A percentile compares a stretch with the other conserved stretches of the same genome.
phyloP scores from a whole-genome alignment of 1,140 invertebrate species.

The Belonocnema kinseyi region DNA sequence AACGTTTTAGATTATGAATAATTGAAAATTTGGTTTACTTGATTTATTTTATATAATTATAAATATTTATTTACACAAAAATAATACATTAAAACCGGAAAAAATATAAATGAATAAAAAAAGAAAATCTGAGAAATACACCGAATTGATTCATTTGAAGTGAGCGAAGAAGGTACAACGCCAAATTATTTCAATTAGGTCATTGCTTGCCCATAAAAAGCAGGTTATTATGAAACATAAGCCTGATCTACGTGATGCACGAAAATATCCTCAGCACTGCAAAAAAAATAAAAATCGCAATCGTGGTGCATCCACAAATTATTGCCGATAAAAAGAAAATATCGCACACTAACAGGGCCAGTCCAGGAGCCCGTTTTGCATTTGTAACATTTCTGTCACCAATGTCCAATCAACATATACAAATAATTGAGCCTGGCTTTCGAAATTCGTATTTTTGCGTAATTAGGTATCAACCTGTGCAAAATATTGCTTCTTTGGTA shows the following conservation, averaged over 20 bases:
- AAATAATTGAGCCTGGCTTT: slow-evolving; percentile 24
- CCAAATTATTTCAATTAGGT: slow-evolving; percentile 1
- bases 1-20: too few species aligned
- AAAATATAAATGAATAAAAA: not conserved
- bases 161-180: not conserved
- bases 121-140: too few species aligned
- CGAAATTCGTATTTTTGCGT: slow-evolving; percentile 22
- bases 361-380: not conserved
- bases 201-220: not conserved
- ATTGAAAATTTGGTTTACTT: too few species aligned
- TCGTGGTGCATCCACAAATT: slow-evolving; percentile 24
- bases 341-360: not conserved
- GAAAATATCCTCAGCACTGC: not conserved
- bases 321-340: slow-evolving; percentile 1
- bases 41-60: too few species aligned
- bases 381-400: not conserved
- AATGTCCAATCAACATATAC: slow-evolving; percentile 8
- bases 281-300: not conserved
- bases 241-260: not conserved
- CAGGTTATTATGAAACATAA: slow-evolving; percentile 8
- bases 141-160: not conserved
- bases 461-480: slow-evolving; percentile 17
- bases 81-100: not conserved
- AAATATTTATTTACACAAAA: not conserved
- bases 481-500: not conserved